phyloP scores from a whole-genome alignment of 1,140 invertebrate genomes.

The Drosophila bipectinata region DNA sequence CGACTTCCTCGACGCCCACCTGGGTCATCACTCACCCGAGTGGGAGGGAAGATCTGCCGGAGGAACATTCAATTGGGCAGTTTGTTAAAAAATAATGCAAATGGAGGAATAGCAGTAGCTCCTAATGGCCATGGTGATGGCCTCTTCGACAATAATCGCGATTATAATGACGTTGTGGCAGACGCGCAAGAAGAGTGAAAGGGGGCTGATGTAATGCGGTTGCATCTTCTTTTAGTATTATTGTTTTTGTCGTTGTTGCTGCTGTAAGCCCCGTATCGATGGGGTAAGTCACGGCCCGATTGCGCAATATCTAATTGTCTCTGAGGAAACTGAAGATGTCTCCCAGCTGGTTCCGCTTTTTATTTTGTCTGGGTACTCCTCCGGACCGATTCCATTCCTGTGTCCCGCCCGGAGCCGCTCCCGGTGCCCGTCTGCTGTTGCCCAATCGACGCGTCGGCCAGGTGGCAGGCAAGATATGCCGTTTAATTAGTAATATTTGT shows the following conservation, averaged over 20 bases:
- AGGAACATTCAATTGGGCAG: slow-evolving; percentile 38
- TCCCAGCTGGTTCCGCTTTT: slow-evolving; percentile 54
- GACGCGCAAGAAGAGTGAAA: slow-evolving; percentile 42
- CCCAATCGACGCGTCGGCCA: slow-evolving; percentile 30
- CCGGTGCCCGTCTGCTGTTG: slow-evolving; percentile 13
- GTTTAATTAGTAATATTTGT: slow-evolving; percentile 78
- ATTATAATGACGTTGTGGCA: slow-evolving; percentile 2
- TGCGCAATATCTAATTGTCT: slow-evolving; percentile 72
- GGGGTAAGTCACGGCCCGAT: slow-evolving; percentile 53
- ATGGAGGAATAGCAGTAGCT: slow-evolving; percentile 1
- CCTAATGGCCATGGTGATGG: slow-evolving; percentile 6
- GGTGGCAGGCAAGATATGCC: slow-evolving; percentile 36
- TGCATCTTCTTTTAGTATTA: slow-evolving; percentile 55
- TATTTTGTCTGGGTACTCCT: neutral
- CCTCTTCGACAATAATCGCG: neutral
- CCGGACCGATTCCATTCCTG: neutral
- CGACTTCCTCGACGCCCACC: slow-evolving; percentile 40
- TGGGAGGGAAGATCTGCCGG: neutral
- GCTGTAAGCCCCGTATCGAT: slow-evolving; percentile 36
- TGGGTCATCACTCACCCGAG: slow-evolving; percentile 31
- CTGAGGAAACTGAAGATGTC: slow-evolving; percentile 71
- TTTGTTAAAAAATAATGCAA: slow-evolving; percentile 21
- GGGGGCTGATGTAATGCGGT: slow-evolving; percentile 67
- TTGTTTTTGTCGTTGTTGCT: neutral
- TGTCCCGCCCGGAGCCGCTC: neutral